These are phyloP conservation scores for Coregonus clupeaformis DNA, from an alignment of 2,113 vertebrate genomes.

Conservation along the genomic window DNA sequence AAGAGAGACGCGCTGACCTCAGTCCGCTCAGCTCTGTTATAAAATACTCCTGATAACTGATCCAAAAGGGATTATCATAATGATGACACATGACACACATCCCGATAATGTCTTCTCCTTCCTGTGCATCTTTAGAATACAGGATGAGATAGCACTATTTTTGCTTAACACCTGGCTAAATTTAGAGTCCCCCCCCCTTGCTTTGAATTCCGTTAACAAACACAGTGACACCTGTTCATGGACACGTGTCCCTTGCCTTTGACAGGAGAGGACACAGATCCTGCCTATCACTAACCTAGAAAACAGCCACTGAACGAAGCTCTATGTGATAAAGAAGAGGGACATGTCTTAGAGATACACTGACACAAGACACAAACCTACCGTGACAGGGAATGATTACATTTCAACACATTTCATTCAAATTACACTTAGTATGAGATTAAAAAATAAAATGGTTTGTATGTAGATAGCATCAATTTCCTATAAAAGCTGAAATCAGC, in stretches of 20 bases:
- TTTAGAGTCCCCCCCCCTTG: conserved; percentile 23
- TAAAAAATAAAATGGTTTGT: neutral
- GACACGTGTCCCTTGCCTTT: conserved; percentile 7
- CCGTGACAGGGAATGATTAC: neutral
- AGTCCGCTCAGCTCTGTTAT: too few species aligned
- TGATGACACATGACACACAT: too few species aligned
- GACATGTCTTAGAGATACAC: neutral
- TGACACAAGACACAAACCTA: neutral
- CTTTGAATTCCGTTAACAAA: conserved; percentile 10
- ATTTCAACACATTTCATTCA: neutral
- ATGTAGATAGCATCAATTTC: neutral
- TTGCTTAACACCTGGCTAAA: conserved; percentile 24
- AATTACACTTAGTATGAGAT: too few species aligned
- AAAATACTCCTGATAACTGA: too few species aligned
- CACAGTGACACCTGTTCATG: conserved; percentile 24
- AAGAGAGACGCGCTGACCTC: too few species aligned
- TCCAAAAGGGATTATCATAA: too few species aligned
- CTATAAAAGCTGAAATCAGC: neutral
- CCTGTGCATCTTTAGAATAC: conserved; percentile 5
- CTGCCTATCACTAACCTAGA: neutral
- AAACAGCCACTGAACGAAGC: neutral
- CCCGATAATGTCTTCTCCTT: too few species aligned
- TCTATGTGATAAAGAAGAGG: too few species aligned
- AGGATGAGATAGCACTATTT: conserved; percentile 5
- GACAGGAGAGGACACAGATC: neutral